Conservation (phyloP, 2,888 invertebrate genomes). For the Lasioglossum leucozonium region DNA sequence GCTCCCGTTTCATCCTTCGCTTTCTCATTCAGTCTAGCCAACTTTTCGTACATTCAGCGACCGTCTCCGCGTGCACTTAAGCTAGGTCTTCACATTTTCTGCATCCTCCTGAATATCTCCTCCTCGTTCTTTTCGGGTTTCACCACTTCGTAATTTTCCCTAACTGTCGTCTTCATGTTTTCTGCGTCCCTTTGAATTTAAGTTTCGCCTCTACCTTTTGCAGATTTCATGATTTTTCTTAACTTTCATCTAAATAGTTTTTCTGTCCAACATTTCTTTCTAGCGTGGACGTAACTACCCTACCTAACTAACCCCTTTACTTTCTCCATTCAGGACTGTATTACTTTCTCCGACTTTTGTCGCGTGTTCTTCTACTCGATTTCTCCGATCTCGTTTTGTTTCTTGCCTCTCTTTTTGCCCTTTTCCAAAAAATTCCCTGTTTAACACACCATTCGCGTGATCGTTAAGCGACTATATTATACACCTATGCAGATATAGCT, state of each 20-base stretch:
- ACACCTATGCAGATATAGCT: not conserved
- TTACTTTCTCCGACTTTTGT: not conserved
- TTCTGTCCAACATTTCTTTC: not conserved
- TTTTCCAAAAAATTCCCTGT: not conserved
- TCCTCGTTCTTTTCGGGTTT: not conserved
- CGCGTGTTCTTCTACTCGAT: not conserved
- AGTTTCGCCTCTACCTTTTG: not conserved
- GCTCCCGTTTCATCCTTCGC: not conserved
- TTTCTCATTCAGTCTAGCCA: not conserved
- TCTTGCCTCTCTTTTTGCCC: not conserved
- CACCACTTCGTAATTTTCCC: too few relatives aligned
- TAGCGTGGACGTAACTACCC: not conserved
- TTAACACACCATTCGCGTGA: not conserved
- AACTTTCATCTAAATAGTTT: not conserved
- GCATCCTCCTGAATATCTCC: not conserved
- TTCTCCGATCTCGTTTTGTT: not conserved
- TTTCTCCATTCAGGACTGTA: not conserved
- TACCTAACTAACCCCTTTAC: not conserved
- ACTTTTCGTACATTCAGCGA: too few relatives aligned
- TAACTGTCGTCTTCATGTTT: too few relatives aligned
- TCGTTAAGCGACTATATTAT: not conserved
- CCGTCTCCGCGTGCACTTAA: too few relatives aligned
- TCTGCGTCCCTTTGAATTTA: not conserved
- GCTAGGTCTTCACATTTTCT: too few relatives aligned
- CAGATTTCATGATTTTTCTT: not conserved